phyloP scores from a whole-genome alignment of 2,888 invertebrate genomes.

The Netelia fuscicornis region DNA sequence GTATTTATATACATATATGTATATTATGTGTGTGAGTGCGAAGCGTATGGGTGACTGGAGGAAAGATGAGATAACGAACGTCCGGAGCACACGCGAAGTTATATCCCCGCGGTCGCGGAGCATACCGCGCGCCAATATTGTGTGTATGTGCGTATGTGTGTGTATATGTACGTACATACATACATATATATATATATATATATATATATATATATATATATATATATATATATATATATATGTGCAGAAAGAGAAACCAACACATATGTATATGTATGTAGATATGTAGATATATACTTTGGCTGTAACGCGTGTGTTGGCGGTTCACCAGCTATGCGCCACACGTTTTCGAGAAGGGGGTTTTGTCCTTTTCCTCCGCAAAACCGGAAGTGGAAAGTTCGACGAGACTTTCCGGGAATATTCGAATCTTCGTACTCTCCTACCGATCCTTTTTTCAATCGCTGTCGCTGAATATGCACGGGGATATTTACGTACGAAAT shows the following conservation, averaged over 20 bases:
- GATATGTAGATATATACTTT: background rate
- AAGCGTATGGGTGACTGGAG: conserved; percentile 28
- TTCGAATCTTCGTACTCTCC: background rate
- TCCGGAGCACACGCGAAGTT: conserved; percentile 44
- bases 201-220: background rate
- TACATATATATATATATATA: too few relatives aligned
- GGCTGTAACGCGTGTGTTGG: conserved; percentile 2
- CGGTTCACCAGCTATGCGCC: conserved; percentile 24
- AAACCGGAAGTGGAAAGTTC: conserved; percentile 10
- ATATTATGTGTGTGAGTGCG: background rate
- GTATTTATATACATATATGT: conserved; percentile 18
- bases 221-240: background rate
- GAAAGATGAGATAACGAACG: conserved; percentile 54
- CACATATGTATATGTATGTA: too few relatives aligned
- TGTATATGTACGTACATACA: background rate
- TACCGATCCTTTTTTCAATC: background rate
- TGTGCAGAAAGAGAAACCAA: background rate
- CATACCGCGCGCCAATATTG: conserved; percentile 5
- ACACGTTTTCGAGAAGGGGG: background rate
- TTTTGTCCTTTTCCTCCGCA: background rate
- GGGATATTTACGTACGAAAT: background rate
- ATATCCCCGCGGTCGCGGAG: conserved; percentile 18
- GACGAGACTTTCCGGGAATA: conserved; percentile 3
- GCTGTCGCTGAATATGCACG: background rate
- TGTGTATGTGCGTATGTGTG: background rate